phyloP scores from a whole-genome alignment of 2,888 invertebrate genomes.

The Venusia cambrica region DNA sequence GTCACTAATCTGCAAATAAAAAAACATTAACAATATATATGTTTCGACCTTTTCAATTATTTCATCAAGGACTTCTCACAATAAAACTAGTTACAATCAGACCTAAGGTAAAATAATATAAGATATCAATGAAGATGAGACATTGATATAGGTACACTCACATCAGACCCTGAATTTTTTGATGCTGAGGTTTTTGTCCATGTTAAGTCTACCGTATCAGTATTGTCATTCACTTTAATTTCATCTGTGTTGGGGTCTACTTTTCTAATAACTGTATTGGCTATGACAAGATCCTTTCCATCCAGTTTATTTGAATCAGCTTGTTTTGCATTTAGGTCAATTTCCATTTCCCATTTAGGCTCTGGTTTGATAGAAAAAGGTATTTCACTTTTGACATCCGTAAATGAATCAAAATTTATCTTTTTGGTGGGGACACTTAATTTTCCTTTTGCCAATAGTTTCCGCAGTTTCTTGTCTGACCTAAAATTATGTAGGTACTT shows the following conservation, averaged over 20 bases:
- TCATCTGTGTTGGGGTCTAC: conserved; percentile 51
- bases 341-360: conserved; percentile 74
- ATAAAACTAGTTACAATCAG: no score
- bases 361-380: conserved; percentile 61
- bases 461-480: conserved; percentile 65
- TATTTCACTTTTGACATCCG: conserved; percentile 74
- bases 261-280: conserved; percentile 71
- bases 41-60: no score
- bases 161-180: conserved; percentile 45
- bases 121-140: no score
- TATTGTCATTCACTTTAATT: conserved; percentile 29
- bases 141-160: no score
- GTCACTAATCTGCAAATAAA: no score
- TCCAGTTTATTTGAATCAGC: conserved; percentile 49
- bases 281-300: conserved; percentile 66
- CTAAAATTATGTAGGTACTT: conserved; percentile 39
- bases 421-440: conserved; percentile 61
- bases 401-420: conserved; percentile 71
- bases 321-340: conserved; percentile 50
- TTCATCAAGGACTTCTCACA: no score
- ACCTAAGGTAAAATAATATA: no score
- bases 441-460: conserved; percentile 46
- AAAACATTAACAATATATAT: no score
- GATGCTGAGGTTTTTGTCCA: conserved; percentile 47
- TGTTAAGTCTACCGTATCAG: conserved; percentile 50